Percentiles rank a stretch among this genome's conserved stretches.
Evolutionary conservation across 1,140 invertebrate genomes (phyloP).

Genomic region (Meteorus sp.): DNA sequence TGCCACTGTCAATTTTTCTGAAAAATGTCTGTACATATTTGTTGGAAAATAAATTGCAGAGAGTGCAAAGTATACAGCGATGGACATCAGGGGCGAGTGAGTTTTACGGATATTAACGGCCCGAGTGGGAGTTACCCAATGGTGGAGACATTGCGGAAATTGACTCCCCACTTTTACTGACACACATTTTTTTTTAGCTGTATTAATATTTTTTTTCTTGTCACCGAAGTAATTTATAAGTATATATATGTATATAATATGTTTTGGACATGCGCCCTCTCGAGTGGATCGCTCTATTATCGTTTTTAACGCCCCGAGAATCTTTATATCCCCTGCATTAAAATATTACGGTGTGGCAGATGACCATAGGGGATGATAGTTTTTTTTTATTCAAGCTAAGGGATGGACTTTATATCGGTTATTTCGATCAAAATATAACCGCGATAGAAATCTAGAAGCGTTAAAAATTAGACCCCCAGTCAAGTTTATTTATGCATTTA

Average conservation of each 20-base stretch:
- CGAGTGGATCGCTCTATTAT: not conserved
- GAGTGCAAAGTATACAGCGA: too few species aligned
- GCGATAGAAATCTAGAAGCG: not conserved
- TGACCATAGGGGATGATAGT: not conserved
- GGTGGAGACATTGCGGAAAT: too few species aligned
- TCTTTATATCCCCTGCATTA: not conserved
- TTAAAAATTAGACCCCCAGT: not conserved
- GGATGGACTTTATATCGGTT: not conserved
- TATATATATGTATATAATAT: too few species aligned
- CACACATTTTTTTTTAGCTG: not conserved
- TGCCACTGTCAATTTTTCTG: too few species aligned
- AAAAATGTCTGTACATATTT: too few species aligned
- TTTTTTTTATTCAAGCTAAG: not conserved
- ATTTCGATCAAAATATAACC: not conserved
- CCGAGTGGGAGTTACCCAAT: too few species aligned
- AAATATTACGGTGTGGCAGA: not conserved
- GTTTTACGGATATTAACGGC: too few species aligned
- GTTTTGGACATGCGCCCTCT: not conserved
- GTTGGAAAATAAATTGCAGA: too few species aligned
- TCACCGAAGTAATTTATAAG: not conserved
- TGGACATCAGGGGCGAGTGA: too few species aligned
- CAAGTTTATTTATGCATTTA: not conserved
- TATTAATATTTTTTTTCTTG: not conserved
- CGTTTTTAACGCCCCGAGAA: conserved; percentile 4
- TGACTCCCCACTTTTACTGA: not conserved